Evolutionary conservation across 92 coral and sea anemone genomes (phyloP).

Genomic region (Porites lobata): DNA sequence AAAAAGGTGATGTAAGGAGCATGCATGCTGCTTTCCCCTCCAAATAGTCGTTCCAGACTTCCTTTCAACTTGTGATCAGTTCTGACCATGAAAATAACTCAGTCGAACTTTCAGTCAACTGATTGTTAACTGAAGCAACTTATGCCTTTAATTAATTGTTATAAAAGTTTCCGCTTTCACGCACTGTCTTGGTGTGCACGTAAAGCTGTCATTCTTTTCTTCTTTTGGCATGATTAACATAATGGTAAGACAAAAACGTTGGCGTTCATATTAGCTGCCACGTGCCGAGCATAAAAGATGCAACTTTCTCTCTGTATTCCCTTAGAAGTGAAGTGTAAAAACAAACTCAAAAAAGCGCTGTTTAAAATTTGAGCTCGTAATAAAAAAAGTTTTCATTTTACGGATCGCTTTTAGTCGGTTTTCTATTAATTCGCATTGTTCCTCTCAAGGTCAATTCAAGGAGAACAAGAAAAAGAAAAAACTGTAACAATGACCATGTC

Average conservation of each 20-base stretch:
- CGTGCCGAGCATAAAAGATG: slow-evolving; percentile 43
- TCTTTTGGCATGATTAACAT: slow-evolving; percentile 29
- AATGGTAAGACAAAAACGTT: slow-evolving; percentile 22
- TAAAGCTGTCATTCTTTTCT: slow-evolving; percentile 10
- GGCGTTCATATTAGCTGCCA: slow-evolving; percentile 6
- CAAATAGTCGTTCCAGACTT: not conserved
- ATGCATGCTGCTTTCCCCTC: too few species aligned
- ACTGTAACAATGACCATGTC: too few species aligned
- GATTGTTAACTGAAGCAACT: not conserved
- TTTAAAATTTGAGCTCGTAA: too few species aligned
- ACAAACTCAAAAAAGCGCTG: too few species aligned
- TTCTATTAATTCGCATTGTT: too few species aligned
- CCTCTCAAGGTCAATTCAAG: not conserved
- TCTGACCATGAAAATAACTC: not conserved
- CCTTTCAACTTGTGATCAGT: not conserved
- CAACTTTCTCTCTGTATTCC: not conserved
- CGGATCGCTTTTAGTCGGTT: too few species aligned
- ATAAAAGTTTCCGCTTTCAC: slow-evolving; percentile 6
- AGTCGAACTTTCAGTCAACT: not conserved
- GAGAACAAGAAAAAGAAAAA: not conserved
- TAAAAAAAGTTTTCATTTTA: too few species aligned
- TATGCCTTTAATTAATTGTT: not conserved
- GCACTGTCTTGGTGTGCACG: not conserved
- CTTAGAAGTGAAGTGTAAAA: not conserved
- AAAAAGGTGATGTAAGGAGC: not conserved